A percentile compares a stretch with the other conserved stretches of the same genome.
Evolutionary conservation across 2,113 vertebrate genomes (phyloP).

Genomic region (Pedionomus torquatus): DNA sequence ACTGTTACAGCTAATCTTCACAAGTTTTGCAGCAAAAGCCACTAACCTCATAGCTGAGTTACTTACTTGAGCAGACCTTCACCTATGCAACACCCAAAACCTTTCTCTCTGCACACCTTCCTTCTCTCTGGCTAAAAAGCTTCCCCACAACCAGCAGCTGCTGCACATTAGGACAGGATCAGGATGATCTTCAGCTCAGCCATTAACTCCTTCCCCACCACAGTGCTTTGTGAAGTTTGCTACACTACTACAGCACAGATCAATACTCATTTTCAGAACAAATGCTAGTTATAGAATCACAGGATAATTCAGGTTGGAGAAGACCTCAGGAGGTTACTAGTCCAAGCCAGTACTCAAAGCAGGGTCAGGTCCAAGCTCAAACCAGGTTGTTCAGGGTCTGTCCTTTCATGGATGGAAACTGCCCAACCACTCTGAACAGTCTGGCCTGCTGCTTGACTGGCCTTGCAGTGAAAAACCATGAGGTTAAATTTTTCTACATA

Average conservation of each 20-base stretch:
- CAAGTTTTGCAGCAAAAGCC: fast-evolving
- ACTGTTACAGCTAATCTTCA: not conserved
- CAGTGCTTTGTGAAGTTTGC: not conserved
- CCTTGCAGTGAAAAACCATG: not conserved
- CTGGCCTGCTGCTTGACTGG: not conserved
- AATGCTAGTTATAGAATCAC: not conserved
- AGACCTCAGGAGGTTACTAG: not conserved
- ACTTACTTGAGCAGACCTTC: not conserved
- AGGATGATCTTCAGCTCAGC: not conserved
- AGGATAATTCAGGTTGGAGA: not conserved
- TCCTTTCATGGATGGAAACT: not conserved
- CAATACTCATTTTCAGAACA: not conserved
- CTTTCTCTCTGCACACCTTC: fast-evolving
- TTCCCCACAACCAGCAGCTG: not conserved
- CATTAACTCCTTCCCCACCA: not conserved
- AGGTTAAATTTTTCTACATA: not conserved
- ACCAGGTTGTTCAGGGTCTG: not conserved
- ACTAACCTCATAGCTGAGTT: not conserved
- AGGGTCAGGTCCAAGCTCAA: not conserved
- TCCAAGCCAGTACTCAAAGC: not conserved
- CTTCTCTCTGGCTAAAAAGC: not conserved
- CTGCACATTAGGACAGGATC: not conserved
- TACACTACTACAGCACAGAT: not conserved
- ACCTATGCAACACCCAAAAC: not conserved
- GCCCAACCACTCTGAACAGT: not conserved